These are phyloP conservation scores for Cantharis lateralis DNA, from an alignment of 2,888 invertebrate species.

Conservation along the genomic window DNA sequence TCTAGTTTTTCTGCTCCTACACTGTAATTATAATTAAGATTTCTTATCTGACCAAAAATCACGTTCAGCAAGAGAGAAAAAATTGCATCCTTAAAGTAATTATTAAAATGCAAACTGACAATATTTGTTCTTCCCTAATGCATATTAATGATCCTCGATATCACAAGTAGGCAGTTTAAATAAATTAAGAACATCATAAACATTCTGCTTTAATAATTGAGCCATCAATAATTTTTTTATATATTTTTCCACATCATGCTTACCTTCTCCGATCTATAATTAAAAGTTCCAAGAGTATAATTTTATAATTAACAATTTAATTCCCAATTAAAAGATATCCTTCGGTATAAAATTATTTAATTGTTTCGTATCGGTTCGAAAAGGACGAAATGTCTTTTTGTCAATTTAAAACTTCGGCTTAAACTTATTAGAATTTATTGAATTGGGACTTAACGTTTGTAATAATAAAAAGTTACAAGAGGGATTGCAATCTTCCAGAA, in stretches of 20 bases:
- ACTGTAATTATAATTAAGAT: background rate
- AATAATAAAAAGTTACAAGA: background rate
- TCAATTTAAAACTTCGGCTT: background rate
- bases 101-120: conserved; percentile 9
- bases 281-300: conserved; percentile 8
- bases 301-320: conserved; percentile 18
- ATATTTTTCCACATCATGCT: conserved; percentile 2
- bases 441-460: background rate
- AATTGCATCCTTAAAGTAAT: background rate
- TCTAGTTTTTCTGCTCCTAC: background rate
- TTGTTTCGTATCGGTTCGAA: background rate
- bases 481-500: background rate
- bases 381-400: background rate
- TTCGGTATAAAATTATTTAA: background rate
- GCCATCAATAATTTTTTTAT: conserved; percentile 11
- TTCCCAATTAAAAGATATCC: conserved; percentile 8
- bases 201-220: conserved; percentile 12
- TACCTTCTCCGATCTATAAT: conserved; percentile 4
- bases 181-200: conserved; percentile 16
- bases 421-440: background rate
- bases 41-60: background rate
- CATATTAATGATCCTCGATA: conserved; percentile 15
- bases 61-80: background rate
- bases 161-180: conserved; percentile 7
- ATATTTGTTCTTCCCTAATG: conserved; percentile 9